Evolutionary conservation across 2,888 invertebrate species (phyloP), one percentile per base, ranked within the genome.

Genomic region (Sesia bembeciformis): DNA sequence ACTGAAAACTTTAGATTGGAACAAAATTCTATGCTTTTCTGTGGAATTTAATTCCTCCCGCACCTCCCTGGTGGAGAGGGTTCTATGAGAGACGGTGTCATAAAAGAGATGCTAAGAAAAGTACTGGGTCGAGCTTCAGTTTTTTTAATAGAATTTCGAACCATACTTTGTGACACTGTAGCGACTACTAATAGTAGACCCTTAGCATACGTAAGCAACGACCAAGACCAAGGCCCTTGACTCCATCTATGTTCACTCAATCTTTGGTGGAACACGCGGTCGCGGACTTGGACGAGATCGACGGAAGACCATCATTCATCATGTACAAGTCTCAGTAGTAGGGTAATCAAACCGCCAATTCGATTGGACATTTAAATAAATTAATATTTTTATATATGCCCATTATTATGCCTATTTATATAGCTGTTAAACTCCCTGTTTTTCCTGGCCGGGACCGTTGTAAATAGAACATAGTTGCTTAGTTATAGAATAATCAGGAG

Each of bases 11-110:
- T 7, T 41, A 41, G 41, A 41, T 7, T 41, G 41, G 41, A 7
- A 50, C n/a, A 5, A 38, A 40, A 55, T 55, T 23, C 43, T 8
- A 40, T 4, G 49, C 3, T 52, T 49, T 46, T 55, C 52, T 7
- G 42, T 53, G 53, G 56, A 53, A 56, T n/a, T 56, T 56, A 39
- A 39, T 53, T 39, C 56, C 56, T 49, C 53, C 52, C 23, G 51
- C 41, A 43, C 49, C 56, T 23, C n/a, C 41, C 7, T 41, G 41
- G 41, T 41, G 41, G 41, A 7, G 41, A 41, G 41, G 41, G 41
- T 41, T 41, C 7, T 41, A 3, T 7, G 41, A 41, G 3, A 41
- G 41, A 41, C 41, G 41, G 41, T 6, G 5, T 41, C 41, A 1
- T 41, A 41, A 41, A 41, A 7, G 5, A 41, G 3, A 41, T 41